Base-by-base conservation (phyloP, 2,888 invertebrate genomes). In the Halocaridina rubra region DNA sequence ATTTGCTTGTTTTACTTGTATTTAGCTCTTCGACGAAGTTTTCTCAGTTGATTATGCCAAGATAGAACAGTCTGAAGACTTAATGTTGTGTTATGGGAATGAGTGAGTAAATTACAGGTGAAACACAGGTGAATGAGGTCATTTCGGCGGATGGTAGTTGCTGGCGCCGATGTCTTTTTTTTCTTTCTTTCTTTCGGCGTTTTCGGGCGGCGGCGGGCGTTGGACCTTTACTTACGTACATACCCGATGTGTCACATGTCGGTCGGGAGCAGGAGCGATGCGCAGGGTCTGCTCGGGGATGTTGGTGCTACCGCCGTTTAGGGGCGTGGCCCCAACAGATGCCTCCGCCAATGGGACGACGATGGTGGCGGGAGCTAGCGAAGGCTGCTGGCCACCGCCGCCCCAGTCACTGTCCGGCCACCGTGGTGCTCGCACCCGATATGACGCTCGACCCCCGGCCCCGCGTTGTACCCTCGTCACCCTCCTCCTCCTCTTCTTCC, bases 371-470 rank as follows among this genome's bases (percentile, higher is more conserved):
- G 80, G 80, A 77, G 76, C 85, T 64, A 19, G 80, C 57, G 29
- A 46, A 33, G 85, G 59, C 69, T 75, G 69, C 59, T 59, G 75
- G 57, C 80, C 80, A 67, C 80, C 80, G 85, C 74, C 74, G 79
- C 76, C 85, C 33, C 76, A 77, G 85, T 78, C 77, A 78, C 80
- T 74, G 80, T 85, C 85, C 85, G 85, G 80, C 77, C 80, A 29
- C 76, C 76, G 71, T 80, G 80, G 80, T 76, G 85, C 53, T 46
- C 80, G 75, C 77, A 80, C 80, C 85, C 80, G 77, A 69, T 76
- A 76, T 78, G 80, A 76, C 78, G 85, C 80, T 76, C 71, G 80
- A 77, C 76, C 80, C 85, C 57, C 84, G 79, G 84, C 86, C 78
- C 67, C 80, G 81, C 69, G 8, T 53, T 19, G 61, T 75, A 33